Base-by-base conservation (phyloP, 2,797 vertebrate species). In the Chiroxiphia lanceolata region DNA sequence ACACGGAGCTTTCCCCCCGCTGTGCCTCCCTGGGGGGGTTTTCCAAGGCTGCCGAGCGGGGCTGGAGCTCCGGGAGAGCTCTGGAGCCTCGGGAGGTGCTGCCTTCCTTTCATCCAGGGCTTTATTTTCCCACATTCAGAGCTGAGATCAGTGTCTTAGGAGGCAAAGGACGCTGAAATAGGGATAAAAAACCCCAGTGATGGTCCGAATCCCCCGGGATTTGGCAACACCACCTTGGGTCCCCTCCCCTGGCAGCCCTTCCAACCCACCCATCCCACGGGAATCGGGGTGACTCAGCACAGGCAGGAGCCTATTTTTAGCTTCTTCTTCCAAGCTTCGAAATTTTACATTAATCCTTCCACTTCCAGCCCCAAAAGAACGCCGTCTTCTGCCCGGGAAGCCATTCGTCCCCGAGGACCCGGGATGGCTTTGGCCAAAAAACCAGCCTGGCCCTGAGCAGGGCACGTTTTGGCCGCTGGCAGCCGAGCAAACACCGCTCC, bases 211-310 rank as follows among this genome's bases (percentile, higher is more conserved):
- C 20, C 36, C 26, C 7, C 0, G 17, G 70, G 42, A 57, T 86
- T 38, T 3, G 44, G 50, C 48, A 13, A 16, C 42, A 16, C n/a
- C 13, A 0, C 59, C 64, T 65, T 10, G 60, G 51, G 45, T 34
- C 17, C 11, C 20, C 59, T 61, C n/a, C 48, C 42, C 36, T 22
- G 40, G 13, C 89, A 54, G 79, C 76, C 23, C 59, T 14, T 14
- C 5, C 17, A 33, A 31, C 40, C 3, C 27, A 4, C 20, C 57
- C 3, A 0, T 16, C 25, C 53, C 42, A 1, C 7, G 38, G 26
- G 65, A 51, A 40, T 5, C 45, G 27, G 54, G 76, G 21, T 95
- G 93, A 95, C 81, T 95, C 94, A 89, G 92, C 95, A 54, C 56
- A 16, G 25, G 5, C 87, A 6, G 36, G 45, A 3, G 23, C 1